Evolutionary conservation across 1,140 invertebrate species (phyloP).

Genomic region (Macrosteles quadrilineatus): DNA sequence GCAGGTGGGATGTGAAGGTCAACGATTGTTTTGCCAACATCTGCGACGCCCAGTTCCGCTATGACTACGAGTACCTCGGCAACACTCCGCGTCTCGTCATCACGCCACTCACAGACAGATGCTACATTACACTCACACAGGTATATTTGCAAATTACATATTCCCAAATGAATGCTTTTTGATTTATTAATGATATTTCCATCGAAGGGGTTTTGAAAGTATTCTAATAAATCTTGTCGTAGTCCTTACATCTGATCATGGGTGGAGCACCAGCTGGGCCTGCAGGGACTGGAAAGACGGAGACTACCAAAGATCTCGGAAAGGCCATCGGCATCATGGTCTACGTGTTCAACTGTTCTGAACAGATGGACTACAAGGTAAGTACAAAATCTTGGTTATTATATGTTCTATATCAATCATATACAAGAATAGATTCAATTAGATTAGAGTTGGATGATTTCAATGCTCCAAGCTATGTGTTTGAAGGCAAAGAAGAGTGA

Average conservation of each 20-base stretch:
- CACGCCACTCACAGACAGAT: slow-evolving; percentile 82
- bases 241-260: slow-evolving; percentile 87
- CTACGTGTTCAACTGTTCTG: slow-evolving; percentile 94
- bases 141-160: slow-evolving; percentile 40
- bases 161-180: too few relatives aligned
- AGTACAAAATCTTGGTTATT: slow-evolving; percentile 5
- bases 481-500: too few relatives aligned
- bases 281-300: slow-evolving; percentile 87
- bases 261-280: slow-evolving; percentile 90
- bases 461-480: background rate
- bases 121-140: slow-evolving; percentile 88
- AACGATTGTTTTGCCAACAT: slow-evolving; percentile 91
- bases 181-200: too few relatives aligned
- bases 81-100: slow-evolving; percentile 82
- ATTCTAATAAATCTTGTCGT: slow-evolving; percentile 25
- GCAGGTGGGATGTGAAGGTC: slow-evolving; percentile 74
- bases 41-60: slow-evolving; percentile 82
- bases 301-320: slow-evolving; percentile 92
- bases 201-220: too few relatives aligned
- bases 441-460: background rate
- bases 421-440: too few relatives aligned
- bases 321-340: slow-evolving; percentile 91
- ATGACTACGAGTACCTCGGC: slow-evolving; percentile 80
- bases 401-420: too few relatives aligned
- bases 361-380: slow-evolving; percentile 93